These are phyloP conservation scores for Myotis davidii DNA, from an alignment of 2,113 vertebrate species.

Conservation along the genomic window DNA sequence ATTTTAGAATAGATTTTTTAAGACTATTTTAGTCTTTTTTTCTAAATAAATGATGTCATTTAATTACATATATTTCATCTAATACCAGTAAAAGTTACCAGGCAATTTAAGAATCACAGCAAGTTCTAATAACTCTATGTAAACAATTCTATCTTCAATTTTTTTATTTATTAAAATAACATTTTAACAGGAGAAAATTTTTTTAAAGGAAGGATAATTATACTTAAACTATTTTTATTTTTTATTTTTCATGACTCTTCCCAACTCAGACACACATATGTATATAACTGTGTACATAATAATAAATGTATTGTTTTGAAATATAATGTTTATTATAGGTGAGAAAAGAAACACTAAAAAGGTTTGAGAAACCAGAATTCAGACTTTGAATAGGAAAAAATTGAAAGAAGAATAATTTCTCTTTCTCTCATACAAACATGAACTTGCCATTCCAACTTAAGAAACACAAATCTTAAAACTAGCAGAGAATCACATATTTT, in stretches of 20 bases:
- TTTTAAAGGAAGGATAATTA: constrained; percentile 25
- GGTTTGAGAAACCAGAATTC: not conserved
- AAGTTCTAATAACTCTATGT: not conserved
- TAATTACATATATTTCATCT: constrained; percentile 8
- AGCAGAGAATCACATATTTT: not conserved
- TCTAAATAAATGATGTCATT: constrained; percentile 21
- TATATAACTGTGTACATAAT: not conserved
- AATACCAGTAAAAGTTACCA: constrained; percentile 38
- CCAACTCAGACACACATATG: not conserved
- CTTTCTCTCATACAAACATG: not conserved
- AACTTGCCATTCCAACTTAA: constrained; percentile 10
- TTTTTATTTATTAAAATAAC: not conserved
- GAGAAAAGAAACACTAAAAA: constrained; percentile 47
- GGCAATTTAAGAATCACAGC: not conserved
- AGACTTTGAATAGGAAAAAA: constrained; percentile 38
- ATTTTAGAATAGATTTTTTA: constrained; percentile 4
- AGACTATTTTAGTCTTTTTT: not conserved
- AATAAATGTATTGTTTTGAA: constrained; percentile 37
- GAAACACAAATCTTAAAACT: constrained; percentile 36
- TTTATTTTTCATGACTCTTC: constrained; percentile 7
- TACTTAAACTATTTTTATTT: not conserved
- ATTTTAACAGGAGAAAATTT: not conserved
- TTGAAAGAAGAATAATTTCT: constrained; percentile 30
- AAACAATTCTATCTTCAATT: not conserved
- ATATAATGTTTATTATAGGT: constrained; percentile 22